Base-by-base conservation (phyloP, 2,797 vertebrate genomes). In the Esox lucius region DNA sequence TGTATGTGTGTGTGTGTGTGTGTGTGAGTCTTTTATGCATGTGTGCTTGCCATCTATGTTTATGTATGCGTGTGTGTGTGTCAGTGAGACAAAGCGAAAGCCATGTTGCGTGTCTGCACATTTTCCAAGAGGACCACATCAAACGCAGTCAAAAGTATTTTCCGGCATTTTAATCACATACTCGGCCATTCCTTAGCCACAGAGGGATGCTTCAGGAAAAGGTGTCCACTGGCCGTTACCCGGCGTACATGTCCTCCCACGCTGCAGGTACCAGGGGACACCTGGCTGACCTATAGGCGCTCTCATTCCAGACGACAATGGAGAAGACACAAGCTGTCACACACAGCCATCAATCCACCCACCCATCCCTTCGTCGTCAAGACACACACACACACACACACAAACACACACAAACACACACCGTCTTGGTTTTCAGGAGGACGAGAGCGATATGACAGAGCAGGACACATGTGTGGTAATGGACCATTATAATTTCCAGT, bases 1-100 rank as follows among this genome's bases (percentile, higher is more conserved):
- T 75, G 72, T 76, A 66, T 70, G 67, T 48, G 56, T 56, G 66
- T 48, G 28, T 69, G 67, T 68, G 73, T 73, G n/a, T 70, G 67
- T 49, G n/a, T 49, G 76, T 24, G 1, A 46, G 42, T 22, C 46
- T 46, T 46, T 46, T 13, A 46, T 16, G 49, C 17, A 51, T 2
- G 1, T 6, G 61, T 5, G 22, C n/a, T 0, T 19, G 0, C 22
- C 42, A 46, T 46, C 42, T 46, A 39, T 39, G 35, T 39, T 39
- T 39, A 39, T 75, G 71, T 77, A 59, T 71, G 68, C 39, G 59
- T 48, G 61, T 39, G 31, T 70, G 68, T 65, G 70, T 73, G n/a
- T 70, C 12, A 49, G 24, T 15, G 67, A 68, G 22, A 68, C 35
- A 68, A 13, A 68, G 67, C 8, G 11, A 48, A 5, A 26, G 4